phyloP scores from a whole-genome alignment of 2,113 vertebrate genomes.

The Mastomys natalensis region DNA sequence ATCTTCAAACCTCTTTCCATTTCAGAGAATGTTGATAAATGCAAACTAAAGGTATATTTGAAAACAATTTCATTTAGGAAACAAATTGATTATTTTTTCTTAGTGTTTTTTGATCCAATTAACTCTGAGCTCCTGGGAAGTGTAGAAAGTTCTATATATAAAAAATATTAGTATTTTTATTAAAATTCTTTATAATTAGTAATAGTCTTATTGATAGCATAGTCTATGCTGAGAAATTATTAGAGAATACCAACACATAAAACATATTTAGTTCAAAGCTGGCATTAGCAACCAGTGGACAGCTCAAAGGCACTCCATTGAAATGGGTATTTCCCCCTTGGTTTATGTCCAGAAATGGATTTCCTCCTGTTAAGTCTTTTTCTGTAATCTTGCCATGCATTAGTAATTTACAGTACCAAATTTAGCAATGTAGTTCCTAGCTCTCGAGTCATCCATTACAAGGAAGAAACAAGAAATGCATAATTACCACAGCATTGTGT shows the following conservation, averaged over 20 bases:
- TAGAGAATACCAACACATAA: not conserved
- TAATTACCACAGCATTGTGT: slow-evolving; percentile 23
- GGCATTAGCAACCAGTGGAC: not conserved
- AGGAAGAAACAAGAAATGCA: slow-evolving; percentile 34
- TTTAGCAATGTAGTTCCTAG: slow-evolving; percentile 11
- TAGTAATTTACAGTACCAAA: slow-evolving; percentile 28
- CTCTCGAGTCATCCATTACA: not conserved
- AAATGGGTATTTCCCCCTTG: not conserved
- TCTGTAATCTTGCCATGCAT: not conserved
- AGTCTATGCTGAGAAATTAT: not conserved
- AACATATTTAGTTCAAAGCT: not conserved
- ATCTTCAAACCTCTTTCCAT: not conserved
- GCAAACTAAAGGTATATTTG: not conserved
- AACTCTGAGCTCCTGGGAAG: not conserved
- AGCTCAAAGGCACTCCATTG: not conserved
- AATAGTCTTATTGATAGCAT: slow-evolving; percentile 2
- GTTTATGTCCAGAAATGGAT: not conserved
- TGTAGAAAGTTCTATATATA: not conserved
- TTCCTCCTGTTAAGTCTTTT: slow-evolving; percentile 17
- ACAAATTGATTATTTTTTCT: not conserved
- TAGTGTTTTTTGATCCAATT: not conserved
- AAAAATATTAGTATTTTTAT: slow-evolving; percentile 2
- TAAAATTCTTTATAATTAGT: not conserved
- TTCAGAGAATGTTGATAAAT: slow-evolving; percentile 32
- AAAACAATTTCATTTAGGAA: not conserved